Conservation (phyloP, 2,113 vertebrate genomes). For the Aleadryas rufinucha region DNA sequence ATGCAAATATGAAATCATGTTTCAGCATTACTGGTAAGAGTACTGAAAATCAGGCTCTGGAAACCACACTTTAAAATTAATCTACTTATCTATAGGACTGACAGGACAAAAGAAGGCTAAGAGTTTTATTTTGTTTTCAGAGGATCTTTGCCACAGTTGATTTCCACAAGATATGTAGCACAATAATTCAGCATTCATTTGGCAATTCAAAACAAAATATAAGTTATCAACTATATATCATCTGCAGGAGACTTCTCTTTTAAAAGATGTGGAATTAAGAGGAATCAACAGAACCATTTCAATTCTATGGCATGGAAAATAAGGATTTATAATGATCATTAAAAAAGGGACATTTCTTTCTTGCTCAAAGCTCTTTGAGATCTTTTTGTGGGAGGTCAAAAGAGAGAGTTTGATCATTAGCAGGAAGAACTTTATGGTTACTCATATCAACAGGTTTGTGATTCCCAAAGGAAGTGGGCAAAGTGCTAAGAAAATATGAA, state of each 20-base stretch:
- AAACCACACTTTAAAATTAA: background rate
- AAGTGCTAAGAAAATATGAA: background rate
- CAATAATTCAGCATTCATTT: background rate
- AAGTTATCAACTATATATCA: background rate
- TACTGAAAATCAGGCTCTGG: background rate
- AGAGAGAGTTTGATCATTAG: background rate
- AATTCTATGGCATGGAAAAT: background rate
- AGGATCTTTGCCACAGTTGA: background rate
- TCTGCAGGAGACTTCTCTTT: background rate
- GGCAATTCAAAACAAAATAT: background rate
- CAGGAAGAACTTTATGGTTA: background rate
- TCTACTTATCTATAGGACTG: background rate
- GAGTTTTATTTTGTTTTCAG: background rate
- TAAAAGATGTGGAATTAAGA: background rate
- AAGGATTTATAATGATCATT: background rate
- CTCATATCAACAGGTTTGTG: background rate
- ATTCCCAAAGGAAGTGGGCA: background rate
- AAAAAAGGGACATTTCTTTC: background rate
- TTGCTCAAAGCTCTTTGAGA: background rate
- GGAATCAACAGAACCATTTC: background rate
- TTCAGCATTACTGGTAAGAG: background rate
- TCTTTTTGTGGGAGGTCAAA: background rate
- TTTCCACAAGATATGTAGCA: background rate
- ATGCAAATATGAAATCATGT: background rate
- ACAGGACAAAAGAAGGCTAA: background rate